phyloP scores from a whole-genome alignment of 2,113 vertebrate species.

The Hydrolagus affinis region DNA sequence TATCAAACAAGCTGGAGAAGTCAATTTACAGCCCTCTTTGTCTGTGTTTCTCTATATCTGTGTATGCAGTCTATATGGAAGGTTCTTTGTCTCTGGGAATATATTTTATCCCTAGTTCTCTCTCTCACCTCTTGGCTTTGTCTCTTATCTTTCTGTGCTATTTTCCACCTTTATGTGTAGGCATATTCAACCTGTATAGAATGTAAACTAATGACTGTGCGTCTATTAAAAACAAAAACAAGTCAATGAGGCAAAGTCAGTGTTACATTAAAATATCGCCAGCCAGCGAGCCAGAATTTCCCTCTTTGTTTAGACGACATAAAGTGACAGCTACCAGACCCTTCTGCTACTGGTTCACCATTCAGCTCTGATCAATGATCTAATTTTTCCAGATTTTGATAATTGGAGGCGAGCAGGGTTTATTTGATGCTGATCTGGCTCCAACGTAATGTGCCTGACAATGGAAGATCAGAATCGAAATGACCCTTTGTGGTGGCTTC shows the following conservation, averaged over 20 bases:
- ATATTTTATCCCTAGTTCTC: too few relatives aligned
- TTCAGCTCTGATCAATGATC: not conserved
- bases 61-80: too few relatives aligned
- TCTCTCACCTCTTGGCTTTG: too few relatives aligned
- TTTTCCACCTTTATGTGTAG: not conserved
- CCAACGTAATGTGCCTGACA: too few relatives aligned
- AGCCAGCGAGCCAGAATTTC: not conserved
- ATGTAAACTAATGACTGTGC: not conserved
- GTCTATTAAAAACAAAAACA: not conserved
- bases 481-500: too few relatives aligned
- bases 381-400: not conserved
- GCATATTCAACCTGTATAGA: not conserved
- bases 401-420: not conserved
- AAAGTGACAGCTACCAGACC: not conserved
- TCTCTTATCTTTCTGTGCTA: not conserved
- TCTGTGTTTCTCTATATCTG: too few relatives aligned
- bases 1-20: too few relatives aligned
- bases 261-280: not conserved
- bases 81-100: too few relatives aligned
- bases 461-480: too few relatives aligned
- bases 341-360: not conserved
- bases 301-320: not conserved
- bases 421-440: too few relatives aligned
- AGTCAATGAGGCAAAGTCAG: not conserved
- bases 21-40: too few relatives aligned